These are phyloP conservation scores for Tauraco erythrolophus DNA, from an alignment of 2,113 vertebrate genomes.

Conservation along the genomic window DNA sequence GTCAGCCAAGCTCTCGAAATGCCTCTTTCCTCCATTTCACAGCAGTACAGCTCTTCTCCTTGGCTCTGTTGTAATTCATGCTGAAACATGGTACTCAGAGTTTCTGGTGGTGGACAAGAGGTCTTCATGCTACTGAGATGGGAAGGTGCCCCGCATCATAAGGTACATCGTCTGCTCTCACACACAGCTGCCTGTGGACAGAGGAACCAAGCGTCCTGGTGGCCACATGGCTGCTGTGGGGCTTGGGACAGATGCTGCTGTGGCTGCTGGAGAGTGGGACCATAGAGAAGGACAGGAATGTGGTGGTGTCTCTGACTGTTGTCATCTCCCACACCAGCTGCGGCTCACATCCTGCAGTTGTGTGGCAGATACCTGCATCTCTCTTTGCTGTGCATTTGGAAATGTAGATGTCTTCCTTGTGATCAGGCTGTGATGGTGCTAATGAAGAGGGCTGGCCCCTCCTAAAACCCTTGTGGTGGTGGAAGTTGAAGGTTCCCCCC, in stretches of 20 bases:
- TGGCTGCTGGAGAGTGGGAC: background rate
- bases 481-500: background rate
- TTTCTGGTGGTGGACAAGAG: background rate
- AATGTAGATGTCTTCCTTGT: background rate
- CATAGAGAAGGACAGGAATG: background rate
- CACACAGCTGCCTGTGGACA: background rate
- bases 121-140: background rate
- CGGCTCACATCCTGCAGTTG: background rate
- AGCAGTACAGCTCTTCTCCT: background rate
- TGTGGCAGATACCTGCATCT: background rate
- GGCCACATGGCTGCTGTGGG: background rate
- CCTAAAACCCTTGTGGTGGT: background rate
- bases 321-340: background rate
- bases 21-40: background rate
- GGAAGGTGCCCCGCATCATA: background rate
- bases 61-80: background rate
- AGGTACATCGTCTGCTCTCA: background rate
- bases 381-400: background rate
- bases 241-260: background rate
- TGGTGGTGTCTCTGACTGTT: background rate
- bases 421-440: background rate
- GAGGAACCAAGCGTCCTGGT: background rate
- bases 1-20: background rate
- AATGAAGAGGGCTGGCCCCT: background rate
- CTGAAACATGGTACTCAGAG: background rate